Percentiles rank a stretch among this genome's conserved stretches.
phyloP scores from a whole-genome alignment of 2,888 invertebrate genomes.

The Drosophila suboccidentalis region DNA sequence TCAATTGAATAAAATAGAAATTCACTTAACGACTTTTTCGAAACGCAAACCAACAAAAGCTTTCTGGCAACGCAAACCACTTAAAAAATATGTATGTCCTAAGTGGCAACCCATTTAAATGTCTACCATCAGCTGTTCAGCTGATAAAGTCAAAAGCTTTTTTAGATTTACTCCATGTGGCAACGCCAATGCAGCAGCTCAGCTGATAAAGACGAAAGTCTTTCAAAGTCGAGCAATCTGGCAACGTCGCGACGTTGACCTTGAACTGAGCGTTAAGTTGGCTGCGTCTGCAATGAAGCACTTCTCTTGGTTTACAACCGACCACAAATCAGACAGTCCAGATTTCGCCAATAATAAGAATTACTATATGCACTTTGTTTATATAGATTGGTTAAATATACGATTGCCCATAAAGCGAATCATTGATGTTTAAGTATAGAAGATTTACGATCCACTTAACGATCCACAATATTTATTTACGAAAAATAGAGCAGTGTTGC shows the following conservation, averaged over 20 bases:
- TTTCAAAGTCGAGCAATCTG: background rate
- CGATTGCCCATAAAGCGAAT: conserved; percentile 23
- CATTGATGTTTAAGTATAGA: conserved; percentile 13
- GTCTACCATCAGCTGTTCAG: background rate
- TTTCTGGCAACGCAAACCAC: background rate
- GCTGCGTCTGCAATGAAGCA: conserved; percentile 1
- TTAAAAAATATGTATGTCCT: background rate
- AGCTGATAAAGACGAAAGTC: conserved; percentile 19
- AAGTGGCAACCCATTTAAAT: background rate
- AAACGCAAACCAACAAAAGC: too few relatives aligned
- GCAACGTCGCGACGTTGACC: conserved; percentile 4
- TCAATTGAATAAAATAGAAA: too few relatives aligned
- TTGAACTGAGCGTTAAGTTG: conserved; percentile 7
- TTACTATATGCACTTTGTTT: conserved; percentile 15
- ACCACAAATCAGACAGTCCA: conserved; percentile 14
- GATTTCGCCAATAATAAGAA: conserved; percentile 13
- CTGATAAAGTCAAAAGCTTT: conserved; percentile 21
- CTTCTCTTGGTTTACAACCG: conserved; percentile 24
- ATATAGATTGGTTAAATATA: conserved; percentile 43
- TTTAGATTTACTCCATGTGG: background rate
- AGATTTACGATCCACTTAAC: conserved; percentile 45
- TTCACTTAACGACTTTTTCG: too few relatives aligned
- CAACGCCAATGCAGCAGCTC: background rate
- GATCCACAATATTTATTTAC: conserved; percentile 30
- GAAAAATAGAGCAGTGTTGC: conserved; percentile 6